Base-by-base conservation (phyloP, 2,113 vertebrate species). In the Anoplopoma fimbria region DNA sequence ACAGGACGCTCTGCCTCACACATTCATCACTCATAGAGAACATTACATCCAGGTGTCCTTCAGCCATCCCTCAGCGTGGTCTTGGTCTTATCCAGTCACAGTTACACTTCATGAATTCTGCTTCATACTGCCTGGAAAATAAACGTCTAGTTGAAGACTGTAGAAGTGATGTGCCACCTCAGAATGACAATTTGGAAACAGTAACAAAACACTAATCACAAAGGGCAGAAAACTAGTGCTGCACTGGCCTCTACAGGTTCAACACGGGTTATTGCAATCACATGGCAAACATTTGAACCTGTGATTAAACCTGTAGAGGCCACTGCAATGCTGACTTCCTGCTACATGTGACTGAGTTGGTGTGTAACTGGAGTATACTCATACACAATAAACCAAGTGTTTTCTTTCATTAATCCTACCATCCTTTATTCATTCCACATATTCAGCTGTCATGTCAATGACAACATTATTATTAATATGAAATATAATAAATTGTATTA, bases 211-310 rank as follows among this genome's bases (percentile, higher is more conserved):
- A 79, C 85, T 86, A 75, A 91, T 91, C 76, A 90, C 88, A 88
- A 76, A 65, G 87, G 76, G 78, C 84, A 87, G 81, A 92, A 92
- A 92, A 89, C 89, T 92, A 67, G 86, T 85, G 89, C 90, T 93
- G 91, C 88, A 93, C 87, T 92, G 92, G 84, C 92, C 91, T 91
- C 92, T 92, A 90, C 91, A 92, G 92, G 92, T 92, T 90, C 86
- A 88, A 79, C 49, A 27, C 83, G 69, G 87, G 92, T 91, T 90
- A 92, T 70, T 91, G 91, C 92, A 93, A 76, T 90, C 83, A 49
- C 69, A 85, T 78, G 69, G 76, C 83, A 77, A 45, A 47, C 78
- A 31, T 74, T 58, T 88, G 79, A 81, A 70, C 83, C 83, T 69
- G 1, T 75, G 79, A 58, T 76, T 47, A 61, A 77, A 84, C 84